Evolutionary conservation across 2,888 invertebrate genomes (phyloP).

Genomic region (Tryphoninae sp.): DNA sequence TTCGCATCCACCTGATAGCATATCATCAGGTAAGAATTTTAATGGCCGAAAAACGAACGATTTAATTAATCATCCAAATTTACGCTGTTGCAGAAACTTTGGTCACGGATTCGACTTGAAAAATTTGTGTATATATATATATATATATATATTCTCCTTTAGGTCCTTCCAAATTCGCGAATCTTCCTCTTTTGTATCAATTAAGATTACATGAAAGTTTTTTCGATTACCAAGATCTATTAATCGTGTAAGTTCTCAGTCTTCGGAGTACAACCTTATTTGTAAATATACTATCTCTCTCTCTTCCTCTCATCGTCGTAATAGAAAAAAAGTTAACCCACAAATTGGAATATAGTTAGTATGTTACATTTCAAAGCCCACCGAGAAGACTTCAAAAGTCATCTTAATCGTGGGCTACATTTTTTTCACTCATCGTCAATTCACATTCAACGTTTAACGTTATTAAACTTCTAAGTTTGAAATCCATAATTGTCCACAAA

Average conservation of each 20-base stretch:
- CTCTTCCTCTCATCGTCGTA: conserved; percentile 38
- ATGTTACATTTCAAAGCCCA: conserved; percentile 21
- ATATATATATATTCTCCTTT: conserved; percentile 3
- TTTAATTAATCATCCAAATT: conserved; percentile 49
- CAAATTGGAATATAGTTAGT: conserved; percentile 49
- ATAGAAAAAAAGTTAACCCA: conserved; percentile 29
- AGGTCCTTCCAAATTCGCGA: conserved; percentile 30
- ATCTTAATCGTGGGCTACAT: conserved; percentile 16
- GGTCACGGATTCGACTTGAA: conserved; percentile 72
- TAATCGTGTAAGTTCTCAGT: conserved; percentile 59
- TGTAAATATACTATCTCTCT: conserved; percentile 60
- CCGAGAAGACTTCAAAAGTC: conserved; percentile 51
- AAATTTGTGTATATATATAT: conserved; percentile 18
- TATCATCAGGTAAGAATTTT: conserved; percentile 69
- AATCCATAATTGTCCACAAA: conserved; percentile 43
- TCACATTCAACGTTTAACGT: conserved; percentile 56
- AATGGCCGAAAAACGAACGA: conserved; percentile 22
- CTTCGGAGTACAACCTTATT: conserved; percentile 62
- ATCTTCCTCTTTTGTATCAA: conserved; percentile 60
- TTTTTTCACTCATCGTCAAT: conserved; percentile 31
- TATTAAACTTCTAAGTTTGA: conserved; percentile 48
- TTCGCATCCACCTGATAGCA: conserved; percentile 70
- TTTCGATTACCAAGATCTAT: conserved; percentile 59
- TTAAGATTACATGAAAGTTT: conserved; percentile 34
- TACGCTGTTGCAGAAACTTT: conserved; percentile 72